Evolutionary conservation across 2,888 invertebrate genomes (phyloP), one percentile per base, ranked within the genome.

Genomic region (Serrognathus titanus): DNA sequence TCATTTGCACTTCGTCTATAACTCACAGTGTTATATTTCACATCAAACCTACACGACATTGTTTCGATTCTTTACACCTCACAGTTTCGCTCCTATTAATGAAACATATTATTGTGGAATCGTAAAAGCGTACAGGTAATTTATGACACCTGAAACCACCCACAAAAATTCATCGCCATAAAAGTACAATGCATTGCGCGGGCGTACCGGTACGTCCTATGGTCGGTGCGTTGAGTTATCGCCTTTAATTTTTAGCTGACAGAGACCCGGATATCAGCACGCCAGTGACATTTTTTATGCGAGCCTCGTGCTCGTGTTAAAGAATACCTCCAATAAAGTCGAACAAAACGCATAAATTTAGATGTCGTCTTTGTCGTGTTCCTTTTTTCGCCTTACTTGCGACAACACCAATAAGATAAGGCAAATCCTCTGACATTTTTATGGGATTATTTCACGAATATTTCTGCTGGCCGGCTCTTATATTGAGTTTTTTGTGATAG

Each of bases 81-180:
- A 43, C 43, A n/a, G 20, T 51, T 51, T 51, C 51, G 43, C 43
- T 43, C 43, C 20, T 20, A 43, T 43, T 43, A 43, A 43, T 43
- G 43, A 20, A 43, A 43, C 20, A 43, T 43, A 43, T 43, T 43
- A 8, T 36, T 38, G n/a, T 49, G 49, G 24, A 49, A 49, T 49
- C 37, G 38, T 55, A 52, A 58, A 50, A 58, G 58, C 43, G 51
- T 45, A 51, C 37, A 49, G 45, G 37, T 56, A 50, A 58, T 60
- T 58, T 60, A 60, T 58, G 48, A 48, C 48, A 35, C 41, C 36
- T 48, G 49, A 49, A 48, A 55, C 24, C 58, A 53, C 60, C 60
- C 58, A 60, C 58, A 56, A 55, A 55, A 51, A 53, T 47, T 49
- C 55, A 50, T 35, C 40, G 41, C 38, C 40, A 45, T 55, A 55